These are phyloP conservation scores for Pitta sordida DNA, from an alignment of 2,113 vertebrate genomes.

Conservation along the genomic window DNA sequence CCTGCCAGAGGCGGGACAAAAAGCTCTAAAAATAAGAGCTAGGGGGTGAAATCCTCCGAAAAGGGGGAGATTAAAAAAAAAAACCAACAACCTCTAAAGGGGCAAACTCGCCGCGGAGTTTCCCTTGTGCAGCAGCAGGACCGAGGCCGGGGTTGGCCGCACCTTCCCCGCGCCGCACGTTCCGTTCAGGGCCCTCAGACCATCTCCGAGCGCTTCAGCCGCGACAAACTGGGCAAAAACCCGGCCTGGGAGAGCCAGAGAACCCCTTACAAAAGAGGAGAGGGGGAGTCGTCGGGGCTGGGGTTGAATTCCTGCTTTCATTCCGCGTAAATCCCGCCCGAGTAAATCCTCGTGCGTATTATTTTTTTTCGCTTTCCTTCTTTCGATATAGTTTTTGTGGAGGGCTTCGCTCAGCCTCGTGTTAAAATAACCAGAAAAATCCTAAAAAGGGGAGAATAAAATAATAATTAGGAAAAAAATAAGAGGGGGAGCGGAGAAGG, in stretches of 20 bases:
- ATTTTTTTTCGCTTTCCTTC: not conserved
- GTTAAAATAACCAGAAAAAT: not conserved
- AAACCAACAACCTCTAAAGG: not conserved
- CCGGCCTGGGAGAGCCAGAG: not conserved
- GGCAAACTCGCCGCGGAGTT: not conserved
- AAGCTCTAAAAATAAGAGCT: not conserved
- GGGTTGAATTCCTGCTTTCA: not conserved
- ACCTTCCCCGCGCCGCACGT: not conserved
- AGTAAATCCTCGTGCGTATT: not conserved
- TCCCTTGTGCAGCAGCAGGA: not conserved
- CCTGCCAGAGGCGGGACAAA: not conserved
- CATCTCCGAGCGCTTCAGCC: not conserved
- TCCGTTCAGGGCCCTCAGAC: not conserved
- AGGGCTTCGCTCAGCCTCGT: not conserved
- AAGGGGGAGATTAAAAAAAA: not conserved
- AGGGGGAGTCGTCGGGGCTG: not conserved
- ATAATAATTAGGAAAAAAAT: not conserved
- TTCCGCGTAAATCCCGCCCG: not conserved
- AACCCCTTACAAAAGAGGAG: not conserved
- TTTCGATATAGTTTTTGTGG: not conserved
- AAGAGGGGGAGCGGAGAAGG: rapidly evolving
- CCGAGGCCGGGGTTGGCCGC: not conserved
- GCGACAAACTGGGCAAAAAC: not conserved
- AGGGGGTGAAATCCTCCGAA: not conserved
- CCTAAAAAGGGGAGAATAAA: not conserved